A percentile compares a stretch with the other conserved stretches of the same genome.
Evolutionary conservation across 64 coral and sea anemone genomes (phyloP).

Genomic region (Porites lutea): DNA sequence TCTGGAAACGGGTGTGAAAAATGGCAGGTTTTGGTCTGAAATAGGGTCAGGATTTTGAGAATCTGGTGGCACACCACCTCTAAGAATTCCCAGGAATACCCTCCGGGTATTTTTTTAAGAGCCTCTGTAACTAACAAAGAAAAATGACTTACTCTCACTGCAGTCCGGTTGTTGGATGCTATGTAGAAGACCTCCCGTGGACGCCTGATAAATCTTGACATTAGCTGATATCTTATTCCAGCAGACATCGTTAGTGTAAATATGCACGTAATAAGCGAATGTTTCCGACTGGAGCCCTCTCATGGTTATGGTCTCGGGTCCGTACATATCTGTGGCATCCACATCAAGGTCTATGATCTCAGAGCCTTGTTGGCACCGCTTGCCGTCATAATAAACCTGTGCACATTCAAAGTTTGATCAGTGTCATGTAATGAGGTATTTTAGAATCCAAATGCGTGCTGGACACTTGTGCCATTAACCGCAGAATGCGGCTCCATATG

Average conservation of each 20-base stretch:
- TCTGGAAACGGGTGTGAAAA: too few species aligned
- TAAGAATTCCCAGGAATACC: too few species aligned
- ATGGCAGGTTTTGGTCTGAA: too few species aligned
- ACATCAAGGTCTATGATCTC: constrained; percentile 81
- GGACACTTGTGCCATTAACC: too few species aligned
- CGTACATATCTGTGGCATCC: constrained; percentile 85
- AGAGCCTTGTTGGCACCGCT: constrained; percentile 65
- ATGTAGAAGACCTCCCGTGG: constrained; percentile 73
- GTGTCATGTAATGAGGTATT: too few species aligned
- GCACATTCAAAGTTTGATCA: neutral
- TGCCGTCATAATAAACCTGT: constrained; percentile 76
- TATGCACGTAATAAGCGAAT: constrained; percentile 83
- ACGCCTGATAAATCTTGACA: constrained; percentile 86
- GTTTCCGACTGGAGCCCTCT: constrained; percentile 76
- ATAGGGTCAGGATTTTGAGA: too few species aligned
- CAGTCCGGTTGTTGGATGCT: constrained; percentile 85
- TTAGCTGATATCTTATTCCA: constrained; percentile 89
- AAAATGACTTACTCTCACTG: constrained; percentile 72
- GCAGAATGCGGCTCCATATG: too few species aligned
- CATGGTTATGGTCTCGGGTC: constrained; percentile 84
- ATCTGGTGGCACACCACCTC: too few species aligned
- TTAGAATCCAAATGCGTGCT: too few species aligned
- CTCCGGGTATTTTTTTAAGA: too few species aligned
- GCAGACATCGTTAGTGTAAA: constrained; percentile 84
- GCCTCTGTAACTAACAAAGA: neutral